phyloP scores from a whole-genome alignment of 2,797 vertebrate genomes.

The Enteromius fasciolatus region DNA sequence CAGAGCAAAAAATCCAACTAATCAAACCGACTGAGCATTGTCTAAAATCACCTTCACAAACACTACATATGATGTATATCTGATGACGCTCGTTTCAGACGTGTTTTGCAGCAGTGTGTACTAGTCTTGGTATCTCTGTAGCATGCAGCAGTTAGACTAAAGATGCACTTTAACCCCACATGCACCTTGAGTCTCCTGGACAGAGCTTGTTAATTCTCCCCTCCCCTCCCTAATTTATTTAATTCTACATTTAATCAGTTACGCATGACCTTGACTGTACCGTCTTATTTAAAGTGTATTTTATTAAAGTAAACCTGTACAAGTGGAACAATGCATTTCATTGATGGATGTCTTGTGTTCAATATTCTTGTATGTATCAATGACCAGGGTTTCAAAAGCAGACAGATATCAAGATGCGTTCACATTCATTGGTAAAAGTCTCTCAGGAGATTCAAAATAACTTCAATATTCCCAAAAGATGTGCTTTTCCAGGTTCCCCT shows the following conservation, averaged over 20 bases:
- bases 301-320: slow-evolving; percentile 79
- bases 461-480: slow-evolving; percentile 15
- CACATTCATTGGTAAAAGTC: not conserved
- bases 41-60: slow-evolving; percentile 5
- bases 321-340: slow-evolving; percentile 60
- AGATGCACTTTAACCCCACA: slow-evolving; percentile 47
- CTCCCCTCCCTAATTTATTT: slow-evolving; percentile 67
- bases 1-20: not conserved
- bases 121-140: slow-evolving; percentile 15
- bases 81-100: not conserved
- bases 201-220: slow-evolving; percentile 57
- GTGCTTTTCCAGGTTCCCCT: slow-evolving; percentile 16
- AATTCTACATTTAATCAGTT: slow-evolving; percentile 37
- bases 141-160: slow-evolving; percentile 45
- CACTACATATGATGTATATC: slow-evolving; percentile 13
- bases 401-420: not conserved
- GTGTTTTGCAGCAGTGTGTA: not conserved
- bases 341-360: slow-evolving; percentile 3
- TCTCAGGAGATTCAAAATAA: not conserved
- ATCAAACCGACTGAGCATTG: not conserved
- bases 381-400: slow-evolving; percentile 9
- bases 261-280: slow-evolving; percentile 70
- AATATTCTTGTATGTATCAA: not conserved
- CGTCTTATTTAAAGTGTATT: slow-evolving; percentile 71
- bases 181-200: slow-evolving; percentile 29